Percentiles rank a stretch among this genome's conserved stretches.
Evolutionary conservation across 1,140 invertebrate genomes (phyloP).

Genomic region (Streblospio benedicti): DNA sequence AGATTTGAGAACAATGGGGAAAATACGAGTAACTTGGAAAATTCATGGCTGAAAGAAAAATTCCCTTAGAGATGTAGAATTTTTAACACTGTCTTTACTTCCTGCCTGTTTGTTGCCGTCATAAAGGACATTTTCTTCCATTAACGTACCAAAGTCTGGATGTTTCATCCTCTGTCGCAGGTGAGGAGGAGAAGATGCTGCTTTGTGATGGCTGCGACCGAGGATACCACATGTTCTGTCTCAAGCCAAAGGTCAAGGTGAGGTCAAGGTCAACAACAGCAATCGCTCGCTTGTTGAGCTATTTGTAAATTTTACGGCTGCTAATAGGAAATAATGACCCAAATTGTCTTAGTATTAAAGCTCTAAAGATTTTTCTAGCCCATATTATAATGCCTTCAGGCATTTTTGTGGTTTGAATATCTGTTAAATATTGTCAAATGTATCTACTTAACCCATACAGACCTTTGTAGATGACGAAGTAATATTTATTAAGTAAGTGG

Average conservation of each 20-base stretch:
- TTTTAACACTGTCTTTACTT: too few species aligned
- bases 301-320: not conserved
- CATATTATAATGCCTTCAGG: not conserved
- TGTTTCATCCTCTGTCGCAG: too few species aligned
- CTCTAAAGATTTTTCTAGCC: not conserved
- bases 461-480: too few species aligned
- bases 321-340: not conserved
- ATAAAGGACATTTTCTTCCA: too few species aligned
- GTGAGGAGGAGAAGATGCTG: slow-evolving; percentile 74
- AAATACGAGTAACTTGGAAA: too few species aligned
- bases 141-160: too few species aligned
- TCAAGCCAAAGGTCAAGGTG: slow-evolving; percentile 72
- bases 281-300: not conserved
- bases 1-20: too few species aligned
- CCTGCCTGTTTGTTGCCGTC: too few species aligned
- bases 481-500: too few species aligned
- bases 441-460: not conserved
- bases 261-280: not conserved
- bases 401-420: not conserved
- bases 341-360: not conserved
- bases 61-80: too few species aligned
- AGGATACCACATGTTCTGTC: slow-evolving; percentile 98
- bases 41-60: too few species aligned
- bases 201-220: slow-evolving; percentile 99
- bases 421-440: not conserved